phyloP scores from a whole-genome alignment of 1,140 invertebrate species.

The Drosophila pectinifera region DNA sequence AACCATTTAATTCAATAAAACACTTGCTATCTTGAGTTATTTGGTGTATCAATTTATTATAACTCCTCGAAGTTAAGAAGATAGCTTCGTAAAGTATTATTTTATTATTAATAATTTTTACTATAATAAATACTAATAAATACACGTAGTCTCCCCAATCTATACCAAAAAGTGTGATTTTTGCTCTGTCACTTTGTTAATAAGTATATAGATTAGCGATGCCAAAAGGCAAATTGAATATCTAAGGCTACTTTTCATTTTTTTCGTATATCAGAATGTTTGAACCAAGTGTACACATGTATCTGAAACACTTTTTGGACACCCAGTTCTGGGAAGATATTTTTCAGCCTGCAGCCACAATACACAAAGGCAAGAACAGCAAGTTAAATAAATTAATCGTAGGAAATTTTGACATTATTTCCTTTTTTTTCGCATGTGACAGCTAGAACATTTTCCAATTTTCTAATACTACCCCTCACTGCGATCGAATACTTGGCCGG shows the following conservation, averaged over 20 bases:
- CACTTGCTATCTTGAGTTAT: no score
- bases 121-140: neutral
- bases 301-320: conserved; percentile 1
- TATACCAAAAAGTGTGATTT: no score
- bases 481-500: no score
- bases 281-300: conserved; percentile 10
- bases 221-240: conserved; percentile 6
- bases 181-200: neutral
- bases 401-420: conserved; percentile 3
- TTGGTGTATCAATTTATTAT: no score
- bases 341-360: conserved; percentile 20
- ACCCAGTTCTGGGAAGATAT: conserved; percentile 15
- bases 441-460: conserved; percentile 42
- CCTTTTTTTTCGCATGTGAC: conserved; percentile 21
- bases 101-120: no score
- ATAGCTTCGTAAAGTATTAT: neutral
- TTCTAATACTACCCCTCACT: conserved; percentile 24
- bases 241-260: neutral
- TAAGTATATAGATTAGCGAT: conserved; percentile 22
- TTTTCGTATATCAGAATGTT: neutral
- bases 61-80: neutral
- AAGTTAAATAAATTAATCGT: conserved; percentile 34
- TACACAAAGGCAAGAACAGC: neutral
- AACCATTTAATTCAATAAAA: no score
- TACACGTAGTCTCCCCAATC: no score